Evolutionary conservation across 2,888 invertebrate species (phyloP).

Genomic region (Cataglyphis altisquamis): DNA sequence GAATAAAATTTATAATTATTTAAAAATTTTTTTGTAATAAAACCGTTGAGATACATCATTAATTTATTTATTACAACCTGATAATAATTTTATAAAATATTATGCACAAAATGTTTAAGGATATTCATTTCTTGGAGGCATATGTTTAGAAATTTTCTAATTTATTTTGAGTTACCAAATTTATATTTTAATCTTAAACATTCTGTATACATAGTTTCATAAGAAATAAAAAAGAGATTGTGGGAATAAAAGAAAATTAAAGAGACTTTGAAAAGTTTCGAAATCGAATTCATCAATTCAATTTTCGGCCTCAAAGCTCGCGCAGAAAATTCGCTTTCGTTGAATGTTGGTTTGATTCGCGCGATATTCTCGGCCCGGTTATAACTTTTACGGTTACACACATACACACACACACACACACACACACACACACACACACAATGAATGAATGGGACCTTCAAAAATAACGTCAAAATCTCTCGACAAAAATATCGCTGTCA

Average conservation of each 20-base stretch:
- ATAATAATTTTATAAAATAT: neutral
- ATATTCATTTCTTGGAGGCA: neutral
- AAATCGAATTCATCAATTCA: conserved; percentile 1
- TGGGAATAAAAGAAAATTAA: conserved; percentile 2
- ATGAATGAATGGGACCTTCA: neutral
- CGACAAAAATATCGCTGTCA: conserved; percentile 25
- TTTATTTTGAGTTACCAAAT: neutral
- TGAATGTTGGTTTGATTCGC: conserved; percentile 9
- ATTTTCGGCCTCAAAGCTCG: neutral
- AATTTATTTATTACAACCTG: too few relatives aligned
- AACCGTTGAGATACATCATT: too few relatives aligned
- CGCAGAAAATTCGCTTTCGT: neutral
- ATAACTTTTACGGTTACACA: conserved; percentile 27
- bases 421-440: neutral
- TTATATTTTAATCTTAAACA: neutral
- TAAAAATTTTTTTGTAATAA: too few relatives aligned
- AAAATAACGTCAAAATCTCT: neutral
- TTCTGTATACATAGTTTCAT: neutral
- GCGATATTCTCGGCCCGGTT: neutral
- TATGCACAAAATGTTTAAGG: neutral
- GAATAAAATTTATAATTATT: too few relatives aligned
- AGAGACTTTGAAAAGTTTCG: conserved; percentile 13
- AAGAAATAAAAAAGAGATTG: neutral
- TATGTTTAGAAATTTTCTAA: neutral
- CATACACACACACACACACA: neutral